Percentiles rank a stretch among this genome's conserved stretches.
phyloP scores from a whole-genome alignment of 2,113 vertebrate genomes.

The Poeciliopsis prolifica region DNA sequence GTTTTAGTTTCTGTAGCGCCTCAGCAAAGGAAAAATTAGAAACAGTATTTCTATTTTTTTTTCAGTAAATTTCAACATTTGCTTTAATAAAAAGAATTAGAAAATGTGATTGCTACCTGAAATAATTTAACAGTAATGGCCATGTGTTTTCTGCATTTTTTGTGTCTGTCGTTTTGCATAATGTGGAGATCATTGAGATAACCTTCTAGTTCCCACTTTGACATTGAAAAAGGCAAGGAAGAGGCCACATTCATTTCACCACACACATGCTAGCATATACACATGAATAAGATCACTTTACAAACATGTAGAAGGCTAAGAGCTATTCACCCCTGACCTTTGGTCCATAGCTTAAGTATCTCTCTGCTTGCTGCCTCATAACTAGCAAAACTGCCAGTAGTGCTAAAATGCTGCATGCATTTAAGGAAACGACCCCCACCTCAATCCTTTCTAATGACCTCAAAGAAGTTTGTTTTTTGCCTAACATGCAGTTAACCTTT shows the following conservation, averaged over 20 bases:
- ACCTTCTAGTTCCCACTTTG: neutral
- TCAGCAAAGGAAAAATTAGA: neutral
- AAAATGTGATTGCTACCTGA: neutral
- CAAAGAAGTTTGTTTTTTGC: too few relatives aligned
- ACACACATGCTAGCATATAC: slow-evolving; percentile 11
- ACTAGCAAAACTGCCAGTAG: slow-evolving; percentile 14
- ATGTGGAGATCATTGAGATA: neutral
- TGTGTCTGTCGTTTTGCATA: neutral
- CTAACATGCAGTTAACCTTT: too few relatives aligned
- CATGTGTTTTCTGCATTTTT: neutral
- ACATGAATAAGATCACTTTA: slow-evolving; percentile 1
- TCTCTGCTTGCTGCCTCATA: neutral
- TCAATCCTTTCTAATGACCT: too few relatives aligned
- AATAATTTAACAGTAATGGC: neutral
- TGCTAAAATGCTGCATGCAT: neutral
- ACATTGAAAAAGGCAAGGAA: slow-evolving; percentile 8
- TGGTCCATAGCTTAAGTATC: neutral
- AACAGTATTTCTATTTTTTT: neutral
- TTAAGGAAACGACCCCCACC: too few relatives aligned
- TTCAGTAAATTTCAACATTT: neutral
- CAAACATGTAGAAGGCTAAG: slow-evolving; percentile 4
- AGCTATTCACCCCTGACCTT: slow-evolving; percentile 31
- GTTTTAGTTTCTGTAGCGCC: neutral
- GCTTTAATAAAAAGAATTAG: neutral
- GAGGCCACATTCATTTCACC: slow-evolving; percentile 2